These are phyloP conservation scores for Ibycter americanus DNA, from an alignment of 2,797 vertebrate species.

Conservation along the genomic window DNA sequence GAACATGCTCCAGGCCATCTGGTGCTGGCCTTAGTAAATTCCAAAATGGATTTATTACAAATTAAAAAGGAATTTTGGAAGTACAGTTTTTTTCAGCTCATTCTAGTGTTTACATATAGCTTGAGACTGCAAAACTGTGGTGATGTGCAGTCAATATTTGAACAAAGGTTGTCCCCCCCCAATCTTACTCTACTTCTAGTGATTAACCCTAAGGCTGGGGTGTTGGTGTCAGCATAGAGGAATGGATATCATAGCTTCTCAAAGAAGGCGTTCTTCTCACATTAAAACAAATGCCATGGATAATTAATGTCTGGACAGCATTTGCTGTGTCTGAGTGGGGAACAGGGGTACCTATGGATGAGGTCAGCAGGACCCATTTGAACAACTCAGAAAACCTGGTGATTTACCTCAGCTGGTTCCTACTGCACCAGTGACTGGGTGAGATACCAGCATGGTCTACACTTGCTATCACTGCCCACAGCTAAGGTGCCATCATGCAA, in stretches of 20 bases:
- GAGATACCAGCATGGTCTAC: background rate
- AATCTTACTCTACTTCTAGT: background rate
- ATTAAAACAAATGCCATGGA: background rate
- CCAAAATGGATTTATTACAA: slow-evolving; percentile 36
- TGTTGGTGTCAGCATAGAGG: background rate
- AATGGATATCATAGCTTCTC: background rate
- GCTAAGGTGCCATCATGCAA: background rate
- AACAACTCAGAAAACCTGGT: background rate
- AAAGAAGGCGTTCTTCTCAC: background rate
- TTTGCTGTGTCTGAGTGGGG: background rate
- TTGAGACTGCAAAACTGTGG: background rate
- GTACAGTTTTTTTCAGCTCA: background rate
- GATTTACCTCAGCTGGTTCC: background rate
- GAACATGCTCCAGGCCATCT: slow-evolving; percentile 20
- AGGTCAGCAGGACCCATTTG: background rate
- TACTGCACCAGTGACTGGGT: fast-evolving
- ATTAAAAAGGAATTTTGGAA: slow-evolving; percentile 49
- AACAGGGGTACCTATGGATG: background rate
- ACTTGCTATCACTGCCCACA: background rate
- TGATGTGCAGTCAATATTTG: background rate
- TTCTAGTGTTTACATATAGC: background rate
- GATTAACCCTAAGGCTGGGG: background rate
- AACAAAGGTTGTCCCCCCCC: background rate
- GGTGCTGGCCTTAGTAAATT: background rate
- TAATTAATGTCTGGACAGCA: background rate